Evolutionary conservation across 2,113 vertebrate genomes (phyloP).

Genomic region (Mustela nigripes): DNA sequence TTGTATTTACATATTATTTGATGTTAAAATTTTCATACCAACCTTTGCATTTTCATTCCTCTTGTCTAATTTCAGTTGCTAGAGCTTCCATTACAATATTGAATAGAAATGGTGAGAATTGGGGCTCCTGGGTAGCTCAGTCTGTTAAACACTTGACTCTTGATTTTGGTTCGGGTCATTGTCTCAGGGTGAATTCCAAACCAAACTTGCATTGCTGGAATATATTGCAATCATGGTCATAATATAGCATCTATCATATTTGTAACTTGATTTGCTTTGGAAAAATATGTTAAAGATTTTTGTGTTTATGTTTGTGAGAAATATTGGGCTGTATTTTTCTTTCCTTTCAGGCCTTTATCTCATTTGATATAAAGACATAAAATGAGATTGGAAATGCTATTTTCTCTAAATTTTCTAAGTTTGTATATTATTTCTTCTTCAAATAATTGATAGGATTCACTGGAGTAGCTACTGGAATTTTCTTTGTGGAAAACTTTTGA

Average conservation of each 20-base stretch:
- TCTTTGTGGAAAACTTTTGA: not conserved
- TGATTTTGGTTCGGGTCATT: not conserved
- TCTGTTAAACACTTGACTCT: not conserved
- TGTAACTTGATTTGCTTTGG: not conserved
- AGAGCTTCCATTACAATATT: not conserved
- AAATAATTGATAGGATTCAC: not conserved
- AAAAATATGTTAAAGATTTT: not conserved
- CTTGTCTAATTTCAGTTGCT: not conserved
- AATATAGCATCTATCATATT: not conserved
- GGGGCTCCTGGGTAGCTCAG: not conserved
- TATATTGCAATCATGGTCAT: not conserved
- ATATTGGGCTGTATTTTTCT: not conserved
- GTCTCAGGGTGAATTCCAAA: not conserved
- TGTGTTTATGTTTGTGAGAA: not conserved
- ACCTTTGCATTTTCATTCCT: not conserved
- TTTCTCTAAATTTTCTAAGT: not conserved
- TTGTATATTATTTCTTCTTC: not conserved
- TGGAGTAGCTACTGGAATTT: not conserved
- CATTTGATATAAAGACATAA: not conserved
- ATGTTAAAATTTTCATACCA: not conserved
- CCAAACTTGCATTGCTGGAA: not conserved
- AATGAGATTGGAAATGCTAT: not conserved
- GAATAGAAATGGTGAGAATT: not conserved
- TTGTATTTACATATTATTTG: not conserved
- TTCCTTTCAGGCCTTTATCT: not conserved